Conservation (phyloP, 2,888 invertebrate species). For the Melanophora roralis region DNA sequence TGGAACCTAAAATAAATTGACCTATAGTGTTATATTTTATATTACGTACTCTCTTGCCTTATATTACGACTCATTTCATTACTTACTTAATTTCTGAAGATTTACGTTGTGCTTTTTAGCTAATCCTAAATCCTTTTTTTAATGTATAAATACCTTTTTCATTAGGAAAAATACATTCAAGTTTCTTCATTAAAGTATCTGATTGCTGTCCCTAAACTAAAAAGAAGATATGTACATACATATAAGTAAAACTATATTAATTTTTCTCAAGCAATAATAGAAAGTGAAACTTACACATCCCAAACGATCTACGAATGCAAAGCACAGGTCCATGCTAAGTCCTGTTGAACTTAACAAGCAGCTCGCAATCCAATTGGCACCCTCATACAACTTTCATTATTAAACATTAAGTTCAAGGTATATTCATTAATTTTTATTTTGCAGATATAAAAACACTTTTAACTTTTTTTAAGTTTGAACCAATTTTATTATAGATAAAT, state of each 20-base stretch:
- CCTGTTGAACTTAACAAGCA: constrained; percentile 69
- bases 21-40: constrained; percentile 35
- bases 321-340: constrained; percentile 68
- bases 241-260: background rate
- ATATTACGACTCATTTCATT: constrained; percentile 66
- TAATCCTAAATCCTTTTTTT: constrained; percentile 19
- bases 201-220: constrained; percentile 67
- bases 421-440: background rate
- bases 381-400: background rate
- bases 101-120: constrained; percentile 16
- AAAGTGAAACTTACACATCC: constrained; percentile 68
- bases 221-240: constrained; percentile 53
- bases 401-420: background rate
- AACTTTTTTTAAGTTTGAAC: background rate
- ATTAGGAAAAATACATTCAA: constrained; percentile 65
- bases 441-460: background rate
- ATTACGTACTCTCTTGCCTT: constrained; percentile 72
- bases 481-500: constrained; percentile 34
- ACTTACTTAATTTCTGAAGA: constrained; percentile 60
- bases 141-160: constrained; percentile 10
- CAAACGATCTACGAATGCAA: constrained; percentile 69
- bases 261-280: background rate
- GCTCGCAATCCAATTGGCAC: constrained; percentile 62
- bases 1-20: no score
- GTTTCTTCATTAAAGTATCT: constrained; percentile 63